These are phyloP conservation scores for Irena cyanogastra DNA, from an alignment of 2,113 vertebrate genomes.

Conservation along the genomic window DNA sequence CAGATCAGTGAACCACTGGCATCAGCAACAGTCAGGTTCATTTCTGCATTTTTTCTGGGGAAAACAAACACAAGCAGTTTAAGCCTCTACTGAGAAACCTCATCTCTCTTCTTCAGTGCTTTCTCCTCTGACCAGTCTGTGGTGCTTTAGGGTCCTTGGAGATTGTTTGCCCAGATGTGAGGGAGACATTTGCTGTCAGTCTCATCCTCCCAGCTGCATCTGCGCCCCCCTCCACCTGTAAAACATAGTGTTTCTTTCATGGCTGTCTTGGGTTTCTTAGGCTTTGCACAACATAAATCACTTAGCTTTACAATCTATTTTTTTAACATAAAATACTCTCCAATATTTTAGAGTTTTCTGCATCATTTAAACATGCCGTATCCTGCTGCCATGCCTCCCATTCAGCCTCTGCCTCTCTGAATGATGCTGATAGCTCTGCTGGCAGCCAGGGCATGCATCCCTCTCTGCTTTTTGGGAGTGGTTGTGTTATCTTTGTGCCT, in stretches of 20 bases:
- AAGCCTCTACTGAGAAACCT: not conserved
- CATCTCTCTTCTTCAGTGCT: accelerated
- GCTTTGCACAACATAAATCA: not conserved
- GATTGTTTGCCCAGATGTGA: not conserved
- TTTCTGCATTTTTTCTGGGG: not conserved
- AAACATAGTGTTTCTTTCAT: not conserved
- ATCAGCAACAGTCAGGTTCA: not conserved
- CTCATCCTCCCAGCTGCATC: not conserved
- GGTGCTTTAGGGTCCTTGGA: not conserved
- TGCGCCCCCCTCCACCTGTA: not conserved
- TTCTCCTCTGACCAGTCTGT: not conserved
- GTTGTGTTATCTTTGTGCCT: not conserved
- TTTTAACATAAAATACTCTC: not conserved
- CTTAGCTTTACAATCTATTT: not conserved
- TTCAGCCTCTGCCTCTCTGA: not conserved
- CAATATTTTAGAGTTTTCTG: not conserved
- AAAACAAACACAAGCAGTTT: not conserved
- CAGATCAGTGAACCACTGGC: no score
- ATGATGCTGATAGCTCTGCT: not conserved
- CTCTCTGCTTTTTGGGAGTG: not conserved
- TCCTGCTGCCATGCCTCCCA: not conserved
- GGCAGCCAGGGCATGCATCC: not conserved
- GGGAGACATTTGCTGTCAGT: not conserved
- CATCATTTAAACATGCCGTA: not conserved
- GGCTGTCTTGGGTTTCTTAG: not conserved